phyloP scores from a whole-genome alignment of 2,113 vertebrate species.

The Ramphastos sulfuratus region DNA sequence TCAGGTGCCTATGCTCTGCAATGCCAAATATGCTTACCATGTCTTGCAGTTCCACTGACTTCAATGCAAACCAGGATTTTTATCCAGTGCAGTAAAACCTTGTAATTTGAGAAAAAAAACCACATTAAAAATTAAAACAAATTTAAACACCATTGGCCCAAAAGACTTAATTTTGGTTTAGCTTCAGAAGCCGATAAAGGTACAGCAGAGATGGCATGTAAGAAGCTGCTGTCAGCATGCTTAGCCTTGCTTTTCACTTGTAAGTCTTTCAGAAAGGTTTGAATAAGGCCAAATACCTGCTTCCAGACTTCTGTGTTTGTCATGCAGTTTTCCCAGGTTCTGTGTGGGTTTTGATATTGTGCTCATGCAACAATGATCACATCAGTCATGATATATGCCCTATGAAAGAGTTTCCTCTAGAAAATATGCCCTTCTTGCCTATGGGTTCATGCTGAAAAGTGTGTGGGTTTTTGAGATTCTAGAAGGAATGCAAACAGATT shows the following conservation, averaged over 20 bases:
- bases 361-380: rapidly evolving
- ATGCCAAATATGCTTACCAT: neutral
- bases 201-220: neutral
- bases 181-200: neutral
- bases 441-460: neutral
- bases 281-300: neutral
- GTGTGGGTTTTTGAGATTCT: neutral
- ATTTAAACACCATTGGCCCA: neutral
- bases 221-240: neutral
- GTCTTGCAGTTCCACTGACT: neutral
- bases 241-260: neutral
- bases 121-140: neutral
- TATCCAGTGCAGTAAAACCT: neutral
- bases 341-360: neutral
- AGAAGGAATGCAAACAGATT: neutral
- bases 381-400: rapidly evolving
- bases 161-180: neutral
- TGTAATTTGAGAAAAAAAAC: neutral
- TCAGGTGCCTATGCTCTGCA: neutral
- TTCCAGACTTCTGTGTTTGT: neutral
- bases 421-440: neutral
- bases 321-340: rapidly evolving
- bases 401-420: neutral
- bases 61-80: neutral
- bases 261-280: neutral